Percentiles rank a stretch among this genome's conserved stretches.
Conservation (phyloP, 1,140 invertebrate genomes). For the Papilio aristodemus region DNA sequence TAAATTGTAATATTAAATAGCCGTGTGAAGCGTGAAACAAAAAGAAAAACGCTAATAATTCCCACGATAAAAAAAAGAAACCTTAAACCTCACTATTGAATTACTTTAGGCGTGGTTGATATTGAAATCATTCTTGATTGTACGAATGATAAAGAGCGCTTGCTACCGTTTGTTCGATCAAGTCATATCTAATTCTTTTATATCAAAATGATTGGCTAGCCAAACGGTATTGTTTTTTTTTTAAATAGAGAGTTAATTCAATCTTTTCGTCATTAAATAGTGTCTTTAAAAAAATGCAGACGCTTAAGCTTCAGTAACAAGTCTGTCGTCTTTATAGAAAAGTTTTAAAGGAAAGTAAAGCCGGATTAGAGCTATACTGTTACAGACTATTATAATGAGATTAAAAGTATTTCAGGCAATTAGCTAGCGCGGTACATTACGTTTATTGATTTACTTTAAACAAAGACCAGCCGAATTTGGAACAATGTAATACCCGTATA, state of each 20-base stretch:
- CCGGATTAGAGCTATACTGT: slow-evolving; percentile 29
- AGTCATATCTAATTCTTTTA: not conserved
- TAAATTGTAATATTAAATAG: no score
- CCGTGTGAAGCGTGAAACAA: no score
- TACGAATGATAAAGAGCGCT: not conserved
- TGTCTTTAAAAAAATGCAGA: not conserved
- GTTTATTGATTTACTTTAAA: slow-evolving; percentile 4
- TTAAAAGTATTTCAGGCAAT: slow-evolving; percentile 32
- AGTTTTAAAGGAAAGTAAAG: slow-evolving; percentile 31
- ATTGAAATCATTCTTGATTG: slow-evolving; percentile 1
- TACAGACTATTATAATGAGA: slow-evolving; percentile 30
- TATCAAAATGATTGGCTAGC: no score
- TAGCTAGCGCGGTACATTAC: slow-evolving; percentile 2
- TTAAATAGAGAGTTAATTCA: no score
- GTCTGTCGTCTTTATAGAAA: slow-evolving; percentile 10
- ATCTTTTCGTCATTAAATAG: no score
- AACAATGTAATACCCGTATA: not conserved
- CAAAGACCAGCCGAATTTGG: not conserved
- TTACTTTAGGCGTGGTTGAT: not conserved
- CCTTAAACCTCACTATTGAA: not conserved
- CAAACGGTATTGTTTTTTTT: no score
- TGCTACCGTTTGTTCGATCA: slow-evolving; percentile 5
- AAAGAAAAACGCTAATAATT: not conserved
- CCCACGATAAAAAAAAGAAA: slow-evolving; percentile 1
- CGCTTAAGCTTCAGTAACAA: slow-evolving; percentile 9